Percentiles rank a stretch among this genome's conserved stretches.
These are phyloP conservation scores for Saimiri boliviensis DNA, from an alignment of 2,113 vertebrate genomes.

Conservation along the genomic window DNA sequence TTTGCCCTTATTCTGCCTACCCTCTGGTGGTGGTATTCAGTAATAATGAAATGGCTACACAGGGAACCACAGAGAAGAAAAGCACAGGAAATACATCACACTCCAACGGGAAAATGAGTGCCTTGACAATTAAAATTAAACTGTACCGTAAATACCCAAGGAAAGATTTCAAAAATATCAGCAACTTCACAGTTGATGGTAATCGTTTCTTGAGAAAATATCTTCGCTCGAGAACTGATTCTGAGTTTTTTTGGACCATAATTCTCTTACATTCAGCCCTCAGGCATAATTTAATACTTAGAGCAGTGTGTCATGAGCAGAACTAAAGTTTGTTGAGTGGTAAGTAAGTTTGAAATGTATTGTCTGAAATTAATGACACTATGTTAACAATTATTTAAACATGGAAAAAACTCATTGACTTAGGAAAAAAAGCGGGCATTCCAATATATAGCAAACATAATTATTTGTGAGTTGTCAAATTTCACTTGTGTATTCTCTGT, in stretches of 20 bases:
- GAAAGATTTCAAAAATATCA: not conserved
- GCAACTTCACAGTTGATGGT: not conserved
- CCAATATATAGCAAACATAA: not conserved
- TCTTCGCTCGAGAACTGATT: not conserved
- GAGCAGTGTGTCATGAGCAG: not conserved
- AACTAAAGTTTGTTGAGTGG: not conserved
- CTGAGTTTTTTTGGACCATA: not conserved
- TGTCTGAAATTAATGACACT: conserved; percentile 22
- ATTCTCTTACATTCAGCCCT: not conserved
- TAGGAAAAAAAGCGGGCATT: not conserved
- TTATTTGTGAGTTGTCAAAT: not conserved
- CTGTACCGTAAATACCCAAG: not conserved
- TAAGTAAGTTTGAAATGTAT: conserved; percentile 40
- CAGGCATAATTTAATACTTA: not conserved
- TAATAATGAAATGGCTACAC: not conserved
- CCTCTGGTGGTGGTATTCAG: conserved; percentile 40
- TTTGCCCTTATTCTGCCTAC: conserved; percentile 16
- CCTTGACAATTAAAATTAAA: not conserved
- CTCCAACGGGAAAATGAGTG: not conserved
- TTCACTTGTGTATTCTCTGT: not conserved
- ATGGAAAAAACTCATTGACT: not conserved
- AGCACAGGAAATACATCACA: not conserved
- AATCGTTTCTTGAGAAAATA: not conserved
- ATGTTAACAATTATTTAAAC: conserved; percentile 19
- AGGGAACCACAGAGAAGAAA: not conserved